These are phyloP conservation scores for Psittacula echo DNA, from an alignment of 2,797 vertebrate species.

Conservation along the genomic window DNA sequence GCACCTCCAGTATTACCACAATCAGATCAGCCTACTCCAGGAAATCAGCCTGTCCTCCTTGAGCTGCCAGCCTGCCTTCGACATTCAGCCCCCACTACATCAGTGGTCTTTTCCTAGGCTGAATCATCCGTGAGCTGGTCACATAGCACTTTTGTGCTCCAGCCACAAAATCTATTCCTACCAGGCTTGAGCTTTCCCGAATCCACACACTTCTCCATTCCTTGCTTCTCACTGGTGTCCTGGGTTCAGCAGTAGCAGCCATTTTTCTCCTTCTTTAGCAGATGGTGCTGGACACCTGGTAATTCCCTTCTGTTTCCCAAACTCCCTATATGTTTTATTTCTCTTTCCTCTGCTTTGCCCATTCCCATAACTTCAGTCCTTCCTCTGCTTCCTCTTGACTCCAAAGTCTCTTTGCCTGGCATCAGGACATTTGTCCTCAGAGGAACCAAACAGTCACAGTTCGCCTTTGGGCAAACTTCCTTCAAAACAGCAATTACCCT, in stretches of 20 bases:
- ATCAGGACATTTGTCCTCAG: background rate
- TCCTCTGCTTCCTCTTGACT: background rate
- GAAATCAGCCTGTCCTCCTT: background rate
- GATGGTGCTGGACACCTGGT: background rate
- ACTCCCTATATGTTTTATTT: background rate
- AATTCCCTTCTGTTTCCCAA: conserved; percentile 15
- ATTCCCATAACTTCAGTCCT: background rate
- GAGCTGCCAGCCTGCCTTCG: background rate
- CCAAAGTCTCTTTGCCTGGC: background rate
- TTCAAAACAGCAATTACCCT: background rate
- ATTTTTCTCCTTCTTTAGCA: background rate
- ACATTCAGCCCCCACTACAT: background rate
- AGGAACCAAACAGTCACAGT: background rate
- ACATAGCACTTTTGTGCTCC: background rate
- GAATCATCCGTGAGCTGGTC: background rate
- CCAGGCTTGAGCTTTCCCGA: background rate
- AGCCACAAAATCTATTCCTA: background rate
- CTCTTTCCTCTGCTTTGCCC: background rate
- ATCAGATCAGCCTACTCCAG: background rate
- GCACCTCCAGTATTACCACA: background rate
- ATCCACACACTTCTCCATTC: background rate
- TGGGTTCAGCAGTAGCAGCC: background rate
- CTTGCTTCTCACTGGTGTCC: background rate
- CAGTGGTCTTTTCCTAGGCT: background rate
- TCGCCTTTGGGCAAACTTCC: background rate